These are phyloP conservation scores for Operophtera brumata DNA, from an alignment of 2,888 invertebrate species.

Conservation along the genomic window DNA sequence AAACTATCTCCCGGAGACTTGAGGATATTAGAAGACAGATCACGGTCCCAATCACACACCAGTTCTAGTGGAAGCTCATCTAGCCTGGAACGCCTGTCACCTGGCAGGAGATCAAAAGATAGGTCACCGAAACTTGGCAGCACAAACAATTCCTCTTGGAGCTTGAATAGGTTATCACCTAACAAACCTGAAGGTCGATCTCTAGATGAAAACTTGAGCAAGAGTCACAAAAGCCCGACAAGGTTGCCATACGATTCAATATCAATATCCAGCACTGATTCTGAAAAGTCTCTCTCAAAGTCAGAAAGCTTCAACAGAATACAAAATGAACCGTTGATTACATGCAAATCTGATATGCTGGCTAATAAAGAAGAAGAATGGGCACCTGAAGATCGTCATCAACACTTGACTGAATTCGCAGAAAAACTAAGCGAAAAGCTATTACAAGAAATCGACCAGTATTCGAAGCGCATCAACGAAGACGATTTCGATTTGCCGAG, in stretches of 20 bases:
- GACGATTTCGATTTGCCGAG: slow-evolving; percentile 77
- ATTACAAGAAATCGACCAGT: slow-evolving; percentile 87
- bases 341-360: slow-evolving; percentile 76
- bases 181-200: slow-evolving; percentile 75
- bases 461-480: slow-evolving; percentile 76
- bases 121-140: slow-evolving; percentile 76
- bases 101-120: slow-evolving; percentile 74
- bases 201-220: slow-evolving; percentile 70
- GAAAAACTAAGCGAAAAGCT: slow-evolving; percentile 91
- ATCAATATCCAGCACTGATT: slow-evolving; percentile 76
- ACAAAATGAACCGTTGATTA: slow-evolving; percentile 76
- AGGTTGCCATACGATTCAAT: slow-evolving; percentile 73
- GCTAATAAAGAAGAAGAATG: slow-evolving; percentile 75
- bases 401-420: slow-evolving; percentile 88
- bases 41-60: slow-evolving; percentile 74
- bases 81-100: slow-evolving; percentile 73
- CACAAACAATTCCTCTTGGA: slow-evolving; percentile 77
- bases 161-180: slow-evolving; percentile 72
- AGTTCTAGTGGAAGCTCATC: slow-evolving; percentile 78
- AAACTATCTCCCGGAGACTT: slow-evolving; percentile 76
- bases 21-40: slow-evolving; percentile 71
- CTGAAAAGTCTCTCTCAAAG: slow-evolving; percentile 76
- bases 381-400: slow-evolving; percentile 82
- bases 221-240: slow-evolving; percentile 73
- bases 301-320: slow-evolving; percentile 77